Percentiles rank a stretch among this genome's conserved stretches.
These are phyloP conservation scores for Tinea pellionella DNA, from an alignment of 2,888 invertebrate genomes.

Conservation along the genomic window DNA sequence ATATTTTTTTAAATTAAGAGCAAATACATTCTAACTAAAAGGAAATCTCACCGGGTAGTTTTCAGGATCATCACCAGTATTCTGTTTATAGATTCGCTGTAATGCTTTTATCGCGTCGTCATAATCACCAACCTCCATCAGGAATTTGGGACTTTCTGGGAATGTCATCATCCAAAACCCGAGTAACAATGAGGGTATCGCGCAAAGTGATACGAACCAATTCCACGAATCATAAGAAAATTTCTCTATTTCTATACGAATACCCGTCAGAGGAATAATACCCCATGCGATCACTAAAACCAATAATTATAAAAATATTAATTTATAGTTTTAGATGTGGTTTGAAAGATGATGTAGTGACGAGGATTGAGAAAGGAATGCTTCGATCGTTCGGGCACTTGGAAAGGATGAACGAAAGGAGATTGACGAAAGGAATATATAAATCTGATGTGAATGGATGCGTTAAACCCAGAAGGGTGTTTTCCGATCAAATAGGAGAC, in stretches of 20 bases:
- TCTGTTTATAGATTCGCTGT: constrained; percentile 75
- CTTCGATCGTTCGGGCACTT: too few species aligned
- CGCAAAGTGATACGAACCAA: constrained; percentile 81
- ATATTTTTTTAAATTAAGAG: too few species aligned
- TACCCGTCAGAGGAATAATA: constrained; percentile 76
- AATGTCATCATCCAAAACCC: constrained; percentile 79
- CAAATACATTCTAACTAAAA: not conserved
- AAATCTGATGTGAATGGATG: too few species aligned
- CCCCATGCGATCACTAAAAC: constrained; percentile 79
- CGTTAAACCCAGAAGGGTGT: too few species aligned
- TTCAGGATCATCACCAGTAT: constrained; percentile 76
- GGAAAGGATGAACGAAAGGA: too few species aligned
- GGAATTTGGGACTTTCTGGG: constrained; percentile 86
- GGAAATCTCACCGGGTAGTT: constrained; percentile 75
- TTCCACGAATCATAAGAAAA: constrained; percentile 85
- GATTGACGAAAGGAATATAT: too few species aligned
- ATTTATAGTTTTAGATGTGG: too few species aligned
- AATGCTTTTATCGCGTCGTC: constrained; percentile 79
- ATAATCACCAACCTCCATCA: constrained; percentile 82
- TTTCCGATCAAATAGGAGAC: too few species aligned
- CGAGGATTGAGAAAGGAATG: too few species aligned
- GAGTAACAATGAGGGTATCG: constrained; percentile 75
- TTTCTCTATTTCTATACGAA: constrained; percentile 64
- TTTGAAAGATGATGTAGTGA: too few species aligned
- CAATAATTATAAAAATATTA: constrained; percentile 31